Evolutionary conservation across 2,888 invertebrate genomes (phyloP).

Genomic region (Helicoverpa assulta): DNA sequence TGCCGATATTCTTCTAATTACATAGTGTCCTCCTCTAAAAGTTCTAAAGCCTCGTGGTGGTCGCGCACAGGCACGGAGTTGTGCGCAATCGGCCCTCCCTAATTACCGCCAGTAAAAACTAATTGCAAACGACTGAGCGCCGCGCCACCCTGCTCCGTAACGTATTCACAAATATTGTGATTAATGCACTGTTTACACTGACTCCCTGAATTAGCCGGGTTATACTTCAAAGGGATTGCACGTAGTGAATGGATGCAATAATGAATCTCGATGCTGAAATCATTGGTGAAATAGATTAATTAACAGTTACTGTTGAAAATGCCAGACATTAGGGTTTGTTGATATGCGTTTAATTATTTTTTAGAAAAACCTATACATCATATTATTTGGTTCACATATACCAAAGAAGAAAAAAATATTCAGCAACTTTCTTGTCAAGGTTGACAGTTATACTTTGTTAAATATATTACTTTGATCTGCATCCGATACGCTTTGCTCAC

Average conservation of each 20-base stretch:
- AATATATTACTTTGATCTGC: background rate
- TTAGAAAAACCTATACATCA: too few relatives aligned
- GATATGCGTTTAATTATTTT: too few relatives aligned
- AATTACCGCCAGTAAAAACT: conserved; percentile 87
- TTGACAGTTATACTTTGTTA: background rate
- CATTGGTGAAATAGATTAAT: background rate
- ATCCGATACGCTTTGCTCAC: background rate
- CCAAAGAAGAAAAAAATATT: background rate
- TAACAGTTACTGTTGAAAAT: background rate
- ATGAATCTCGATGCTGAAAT: conserved; percentile 16
- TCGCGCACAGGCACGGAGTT: conserved; percentile 70
- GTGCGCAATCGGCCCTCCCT: conserved; percentile 83
- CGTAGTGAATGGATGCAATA: conserved; percentile 29
- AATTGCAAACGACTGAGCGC: conserved; percentile 79
- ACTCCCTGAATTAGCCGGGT: conserved; percentile 52
- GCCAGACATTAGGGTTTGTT: background rate
- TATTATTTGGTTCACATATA: too few relatives aligned
- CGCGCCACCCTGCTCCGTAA: conserved; percentile 46
- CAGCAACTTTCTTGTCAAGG: background rate
- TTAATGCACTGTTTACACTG: conserved; percentile 61
- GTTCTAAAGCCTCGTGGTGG: conserved; percentile 57
- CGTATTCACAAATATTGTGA: conserved; percentile 66
- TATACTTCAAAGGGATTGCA: conserved; percentile 35
- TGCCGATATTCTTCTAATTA: background rate
- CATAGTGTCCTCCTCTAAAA: conserved; percentile 62